These are phyloP conservation scores for Caerostris extrusa DNA, from an alignment of 1,140 invertebrate genomes.

Conservation along the genomic window DNA sequence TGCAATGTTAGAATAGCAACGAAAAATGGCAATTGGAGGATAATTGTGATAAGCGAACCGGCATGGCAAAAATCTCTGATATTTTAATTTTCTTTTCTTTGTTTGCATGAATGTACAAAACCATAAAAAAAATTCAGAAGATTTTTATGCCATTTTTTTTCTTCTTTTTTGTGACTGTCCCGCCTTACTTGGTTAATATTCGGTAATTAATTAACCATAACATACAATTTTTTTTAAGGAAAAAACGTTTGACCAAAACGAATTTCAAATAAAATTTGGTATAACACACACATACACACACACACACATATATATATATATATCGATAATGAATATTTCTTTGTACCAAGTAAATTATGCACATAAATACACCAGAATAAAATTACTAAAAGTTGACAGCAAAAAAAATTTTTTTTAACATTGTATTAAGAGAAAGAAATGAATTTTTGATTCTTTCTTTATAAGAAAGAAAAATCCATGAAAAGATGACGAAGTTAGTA, in stretches of 20 bases:
- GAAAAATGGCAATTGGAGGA: constrained; percentile 49
- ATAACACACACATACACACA: not conserved
- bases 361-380: no score
- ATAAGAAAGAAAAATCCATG: no score
- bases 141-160: not conserved
- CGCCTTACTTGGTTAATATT: not conserved
- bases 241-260: not conserved
- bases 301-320: no score
- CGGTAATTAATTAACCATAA: constrained; percentile 30
- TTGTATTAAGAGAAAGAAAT: no score
- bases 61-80: constrained; percentile 23
- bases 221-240: not conserved
- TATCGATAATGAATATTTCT: no score
- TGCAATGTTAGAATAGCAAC: not conserved
- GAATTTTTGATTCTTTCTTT: no score
- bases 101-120: not conserved
- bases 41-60: constrained; percentile 60
- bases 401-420: no score
- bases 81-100: constrained; percentile 18
- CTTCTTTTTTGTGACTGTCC: not conserved
- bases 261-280: not conserved
- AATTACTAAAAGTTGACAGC: no score
- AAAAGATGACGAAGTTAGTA: no score
- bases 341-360: no score
- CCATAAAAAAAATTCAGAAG: not conserved